Base-by-base conservation (phyloP, 53 echinoderm and acorn worm species). In the Paracentrotus lividus region DNA sequence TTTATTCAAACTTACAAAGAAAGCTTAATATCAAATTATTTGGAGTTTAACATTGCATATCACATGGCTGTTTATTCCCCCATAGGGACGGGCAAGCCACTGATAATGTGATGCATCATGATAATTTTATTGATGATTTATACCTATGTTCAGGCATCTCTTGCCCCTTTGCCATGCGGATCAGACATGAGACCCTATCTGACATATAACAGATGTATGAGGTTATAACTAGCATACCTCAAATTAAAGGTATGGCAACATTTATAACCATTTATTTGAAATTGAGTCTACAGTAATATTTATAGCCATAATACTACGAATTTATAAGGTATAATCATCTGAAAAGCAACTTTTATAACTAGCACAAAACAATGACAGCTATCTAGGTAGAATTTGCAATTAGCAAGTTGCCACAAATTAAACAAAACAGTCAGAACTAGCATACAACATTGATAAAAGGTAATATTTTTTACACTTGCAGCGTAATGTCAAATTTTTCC, bases 101-200 rank as follows among this genome's bases (percentile, higher is more conserved):
- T 10, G 64, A 64, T 64, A 10, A 64, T 1, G 40, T 38, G 8
- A 72, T 15, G 32, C 72, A 5, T 38, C 36, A 21, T 40, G 40
- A 72, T 72, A 72, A 72, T 72, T 38, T 72, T 16, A 40, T 72
- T 40, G 72, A 72, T 72, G 72, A 72, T 72, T 72, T 72, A 72
- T 15, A 36, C 18, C 36, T 72, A 72, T 72, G 72, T 72, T 38
- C 72, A 18, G 72, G 40, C 40, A 32, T 32, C 20, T 36, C 72
- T 72, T 72, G 72, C 72, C 72, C 72, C 40, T 40, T 36, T 40
- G 72, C 20, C 36, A 18, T 64, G 5, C 27, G 12, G 5, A 72
- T 36, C 38, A 72, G 72, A 72, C 21, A 40, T 72, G 21, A 38
- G 72, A 72, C 72, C 72, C 7, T 18, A 40, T 16, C 18, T 72